These are phyloP conservation scores for Myotis brandtii DNA, from an alignment of 2,113 vertebrate species.

Conservation along the genomic window DNA sequence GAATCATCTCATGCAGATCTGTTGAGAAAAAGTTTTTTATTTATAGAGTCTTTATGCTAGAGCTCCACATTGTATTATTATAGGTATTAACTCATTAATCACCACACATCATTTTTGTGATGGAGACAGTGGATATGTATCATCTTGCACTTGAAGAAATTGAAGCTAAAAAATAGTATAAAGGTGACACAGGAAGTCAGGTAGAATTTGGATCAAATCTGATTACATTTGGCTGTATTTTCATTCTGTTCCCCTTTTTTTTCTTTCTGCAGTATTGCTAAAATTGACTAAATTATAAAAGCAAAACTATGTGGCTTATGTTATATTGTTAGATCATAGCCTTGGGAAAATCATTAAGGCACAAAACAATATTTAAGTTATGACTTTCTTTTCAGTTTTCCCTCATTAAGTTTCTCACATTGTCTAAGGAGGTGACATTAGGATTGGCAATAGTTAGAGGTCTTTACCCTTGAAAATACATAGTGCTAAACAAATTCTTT, in stretches of 20 bases:
- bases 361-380: not conserved
- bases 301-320: not conserved
- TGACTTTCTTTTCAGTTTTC: constrained; percentile 34
- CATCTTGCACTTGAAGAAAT: not conserved
- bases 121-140: not conserved
- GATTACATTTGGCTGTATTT: constrained; percentile 38
- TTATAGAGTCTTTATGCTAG: not conserved
- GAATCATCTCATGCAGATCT: constrained; percentile 11
- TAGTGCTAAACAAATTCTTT: constrained; percentile 29
- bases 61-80: constrained; percentile 7
- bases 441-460: not conserved
- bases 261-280: not conserved
- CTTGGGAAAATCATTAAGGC: constrained; percentile 50
- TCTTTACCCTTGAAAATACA: constrained; percentile 39
- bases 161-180: not conserved
- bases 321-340: not conserved
- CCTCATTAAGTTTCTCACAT: not conserved
- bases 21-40: constrained; percentile 56
- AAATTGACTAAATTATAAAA: constrained; percentile 58
- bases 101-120: not conserved
- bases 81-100: constrained; percentile 28
- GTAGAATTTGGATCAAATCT: constrained; percentile 26
- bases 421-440: not conserved
- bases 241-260: not conserved
- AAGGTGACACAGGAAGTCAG: constrained; percentile 23